phyloP scores from a whole-genome alignment of 2,797 vertebrate species.

The Anguilla megastoma region DNA sequence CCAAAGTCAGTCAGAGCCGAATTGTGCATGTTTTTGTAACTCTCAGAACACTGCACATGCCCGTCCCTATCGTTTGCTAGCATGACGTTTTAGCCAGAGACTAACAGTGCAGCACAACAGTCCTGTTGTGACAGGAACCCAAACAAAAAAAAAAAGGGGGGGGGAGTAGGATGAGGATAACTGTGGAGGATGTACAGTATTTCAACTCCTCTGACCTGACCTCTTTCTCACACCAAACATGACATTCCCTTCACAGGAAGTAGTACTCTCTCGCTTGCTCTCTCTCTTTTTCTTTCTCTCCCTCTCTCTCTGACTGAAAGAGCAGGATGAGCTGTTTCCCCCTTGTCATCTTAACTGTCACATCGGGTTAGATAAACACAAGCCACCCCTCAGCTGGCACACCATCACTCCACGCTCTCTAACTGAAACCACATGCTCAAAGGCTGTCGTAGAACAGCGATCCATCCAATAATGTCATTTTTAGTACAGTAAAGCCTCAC shows the following conservation, averaged over 20 bases:
- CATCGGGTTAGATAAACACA: neutral
- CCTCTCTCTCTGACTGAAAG: neutral
- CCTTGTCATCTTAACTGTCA: neutral
- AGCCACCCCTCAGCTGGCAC: neutral
- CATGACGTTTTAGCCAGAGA: slow-evolving; percentile 1
- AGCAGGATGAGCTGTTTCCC: slow-evolving; percentile 8
- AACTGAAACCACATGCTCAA: neutral
- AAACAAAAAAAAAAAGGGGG: neutral
- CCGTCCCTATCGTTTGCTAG: slow-evolving; percentile 2
- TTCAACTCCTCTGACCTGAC: neutral
- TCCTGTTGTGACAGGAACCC: neutral
- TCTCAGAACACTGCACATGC: neutral
- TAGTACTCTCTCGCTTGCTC: neutral
- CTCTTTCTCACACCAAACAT: neutral
- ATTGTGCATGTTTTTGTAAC: neutral
- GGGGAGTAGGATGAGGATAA: slow-evolving; percentile 3
- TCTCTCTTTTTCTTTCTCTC: neutral
- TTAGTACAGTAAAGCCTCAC: neutral
- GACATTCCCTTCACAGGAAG: too few species aligned
- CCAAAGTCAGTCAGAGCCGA: neutral
- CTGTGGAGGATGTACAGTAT: neutral
- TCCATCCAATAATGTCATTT: neutral
- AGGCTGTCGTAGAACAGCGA: neutral
- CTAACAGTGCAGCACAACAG: slow-evolving; percentile 11
- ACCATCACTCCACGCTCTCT: neutral